Percentiles rank a stretch among this genome's conserved stretches.
Evolutionary conservation across 2,113 vertebrate genomes (phyloP).

Genomic region (Gallinago paraguaiae): DNA sequence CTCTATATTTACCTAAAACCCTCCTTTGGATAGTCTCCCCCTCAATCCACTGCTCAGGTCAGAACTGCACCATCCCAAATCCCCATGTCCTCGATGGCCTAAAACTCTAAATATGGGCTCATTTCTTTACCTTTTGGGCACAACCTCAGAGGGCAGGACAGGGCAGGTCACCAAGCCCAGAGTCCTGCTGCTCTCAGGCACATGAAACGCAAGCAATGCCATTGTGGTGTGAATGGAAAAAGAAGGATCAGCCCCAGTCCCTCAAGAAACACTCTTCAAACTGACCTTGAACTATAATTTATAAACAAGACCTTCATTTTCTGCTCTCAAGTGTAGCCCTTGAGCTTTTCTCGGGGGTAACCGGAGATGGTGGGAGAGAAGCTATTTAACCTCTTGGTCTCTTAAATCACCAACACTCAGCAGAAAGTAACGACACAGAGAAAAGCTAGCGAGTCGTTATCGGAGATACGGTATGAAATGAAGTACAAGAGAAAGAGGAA

Average conservation of each 20-base stretch:
- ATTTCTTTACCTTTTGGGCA: not conserved
- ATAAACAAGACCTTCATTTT: not conserved
- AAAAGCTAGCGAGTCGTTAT: not conserved
- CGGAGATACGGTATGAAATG: not conserved
- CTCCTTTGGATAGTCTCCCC: not conserved
- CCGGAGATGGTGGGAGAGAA: not conserved
- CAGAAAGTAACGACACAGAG: not conserved
- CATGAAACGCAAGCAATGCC: not conserved
- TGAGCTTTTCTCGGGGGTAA: not conserved
- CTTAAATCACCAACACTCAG: not conserved
- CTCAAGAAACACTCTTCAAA: not conserved
- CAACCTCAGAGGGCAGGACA: rapidly evolving
- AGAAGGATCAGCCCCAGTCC: not conserved
- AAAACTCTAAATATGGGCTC: not conserved
- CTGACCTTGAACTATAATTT: not conserved
- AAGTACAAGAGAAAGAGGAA: not conserved
- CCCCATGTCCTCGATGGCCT: rapidly evolving
- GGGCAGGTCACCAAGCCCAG: not conserved
- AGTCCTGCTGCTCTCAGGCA: no score
- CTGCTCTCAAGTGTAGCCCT: not conserved
- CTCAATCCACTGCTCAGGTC: rapidly evolving
- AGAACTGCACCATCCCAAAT: not conserved
- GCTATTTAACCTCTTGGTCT: constrained; percentile 5
- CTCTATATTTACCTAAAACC: not conserved
- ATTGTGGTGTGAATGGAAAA: not conserved